Percentiles rank a stretch among this genome's conserved stretches.
Conservation (phyloP, 2,888 invertebrate genomes). For the Pegoplata infirma region DNA sequence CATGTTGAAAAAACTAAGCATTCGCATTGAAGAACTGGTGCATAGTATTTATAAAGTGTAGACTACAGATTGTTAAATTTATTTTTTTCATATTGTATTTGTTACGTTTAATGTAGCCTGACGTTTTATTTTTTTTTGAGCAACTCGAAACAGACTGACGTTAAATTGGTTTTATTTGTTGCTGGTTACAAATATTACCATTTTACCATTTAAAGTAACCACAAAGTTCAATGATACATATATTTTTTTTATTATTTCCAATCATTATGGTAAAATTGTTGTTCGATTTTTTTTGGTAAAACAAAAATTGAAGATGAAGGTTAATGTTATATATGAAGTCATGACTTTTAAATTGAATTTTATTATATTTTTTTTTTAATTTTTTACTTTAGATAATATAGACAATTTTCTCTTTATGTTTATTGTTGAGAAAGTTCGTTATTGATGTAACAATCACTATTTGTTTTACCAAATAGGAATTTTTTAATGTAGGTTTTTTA, state of each 20-base stretch:
- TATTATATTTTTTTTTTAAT: too few species aligned
- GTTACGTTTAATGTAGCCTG: conserved; percentile 29
- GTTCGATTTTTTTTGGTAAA: conserved; percentile 10
- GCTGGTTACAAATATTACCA: too few species aligned
- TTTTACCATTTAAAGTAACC: conserved; percentile 42
- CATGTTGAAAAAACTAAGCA: too few species aligned
- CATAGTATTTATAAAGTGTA: too few species aligned
- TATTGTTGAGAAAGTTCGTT: background rate
- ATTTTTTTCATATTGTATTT: conserved; percentile 11
- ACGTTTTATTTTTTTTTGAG: conserved; percentile 25
- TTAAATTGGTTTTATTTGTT: conserved; percentile 9
- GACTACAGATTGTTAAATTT: background rate
- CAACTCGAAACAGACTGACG: conserved; percentile 27
- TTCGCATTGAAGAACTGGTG: too few species aligned
- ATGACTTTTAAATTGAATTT: conserved; percentile 31
- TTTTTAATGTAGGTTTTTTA: too few species aligned
- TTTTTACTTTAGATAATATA: too few species aligned
- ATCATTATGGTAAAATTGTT: conserved; percentile 1
- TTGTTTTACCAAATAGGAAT: too few species aligned
- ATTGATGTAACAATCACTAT: background rate
- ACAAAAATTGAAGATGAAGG: conserved; percentile 41
- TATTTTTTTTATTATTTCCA: conserved; percentile 2
- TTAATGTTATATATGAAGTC: conserved; percentile 28
- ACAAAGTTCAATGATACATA: conserved; percentile 58
- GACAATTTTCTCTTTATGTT: background rate